Base-by-base conservation (phyloP, 2,113 vertebrate genomes). In the Dinomys branickii region DNA sequence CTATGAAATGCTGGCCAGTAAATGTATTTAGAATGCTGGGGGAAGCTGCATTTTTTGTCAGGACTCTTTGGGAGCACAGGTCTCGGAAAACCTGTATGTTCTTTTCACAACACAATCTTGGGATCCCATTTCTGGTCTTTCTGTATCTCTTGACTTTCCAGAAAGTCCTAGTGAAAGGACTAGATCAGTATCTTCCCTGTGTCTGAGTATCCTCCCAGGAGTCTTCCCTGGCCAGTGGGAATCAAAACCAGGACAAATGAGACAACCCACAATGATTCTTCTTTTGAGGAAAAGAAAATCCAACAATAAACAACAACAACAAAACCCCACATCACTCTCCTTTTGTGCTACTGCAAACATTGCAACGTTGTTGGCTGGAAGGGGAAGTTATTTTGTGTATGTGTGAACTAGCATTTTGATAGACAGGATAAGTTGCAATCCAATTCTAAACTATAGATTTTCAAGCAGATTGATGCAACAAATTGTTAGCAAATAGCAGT, bases 401-500 rank as follows among this genome's bases (percentile, higher is more conserved):
- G 97, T 98, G 97, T 98, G 98, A 99, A 98, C 98, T 92, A 97
- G 97, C 98, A 98, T 98, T 99, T 98, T 99, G 98, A 98, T 98
- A 98, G 98, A 98, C 98, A 99, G 98, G 98, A 91, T 97, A 98
- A 98, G 98, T 98, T 98, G 98, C 98, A 98, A 98, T 98, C 98
- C 98, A 98, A 98, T 98, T 98, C 98, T 99, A 99, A 99, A 98
- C 98, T 98, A 99, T 99, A 99, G 98, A 99, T 99, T 99, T 99
- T 98, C 98, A 99, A 99, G 98, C 99, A 99, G 98, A 99, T 99
- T 99, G 98, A 99, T 99, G 98, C 98, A 99, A 99, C 98, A 99
- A 99, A 99, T 99, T 99, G 99, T 99, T 99, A 99, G 98, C 98
- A 99, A 99, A 99, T 99, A 99, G 98, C 99, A 99, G 98, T 99